Evolutionary conservation across 2,113 vertebrate genomes (phyloP).

Genomic region (Pteropus alecto): DNA sequence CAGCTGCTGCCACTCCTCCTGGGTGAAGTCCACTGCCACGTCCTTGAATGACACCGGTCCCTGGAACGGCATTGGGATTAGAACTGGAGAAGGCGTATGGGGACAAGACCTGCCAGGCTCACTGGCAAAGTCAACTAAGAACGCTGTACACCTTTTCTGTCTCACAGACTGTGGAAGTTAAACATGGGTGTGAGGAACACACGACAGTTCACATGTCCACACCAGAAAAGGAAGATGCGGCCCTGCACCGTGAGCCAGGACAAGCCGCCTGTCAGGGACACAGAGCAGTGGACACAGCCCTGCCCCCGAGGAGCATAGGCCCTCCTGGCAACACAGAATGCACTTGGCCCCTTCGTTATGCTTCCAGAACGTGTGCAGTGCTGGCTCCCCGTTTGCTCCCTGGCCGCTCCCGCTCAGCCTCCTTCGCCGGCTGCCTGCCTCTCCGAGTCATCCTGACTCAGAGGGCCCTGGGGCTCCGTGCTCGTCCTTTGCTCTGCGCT

Average conservation of each 20-base stretch:
- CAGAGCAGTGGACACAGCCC: not conserved
- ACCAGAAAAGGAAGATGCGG: not conserved
- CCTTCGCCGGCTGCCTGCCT: not conserved
- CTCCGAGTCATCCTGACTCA: not conserved
- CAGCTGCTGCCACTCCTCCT: slow-evolving; percentile 73
- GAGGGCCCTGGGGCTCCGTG: not conserved
- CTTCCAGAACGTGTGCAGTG: not conserved
- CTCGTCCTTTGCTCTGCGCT: not conserved
- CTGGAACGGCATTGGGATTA: slow-evolving; percentile 7
- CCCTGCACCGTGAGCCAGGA: not conserved
- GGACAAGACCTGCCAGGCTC: not conserved
- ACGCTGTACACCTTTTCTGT: not conserved
- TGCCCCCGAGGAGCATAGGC: not conserved
- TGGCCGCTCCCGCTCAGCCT: not conserved
- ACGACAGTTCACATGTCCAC: not conserved
- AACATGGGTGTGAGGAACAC: not conserved
- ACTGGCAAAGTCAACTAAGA: not conserved
- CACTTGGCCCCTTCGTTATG: not conserved
- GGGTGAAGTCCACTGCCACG: slow-evolving; percentile 73
- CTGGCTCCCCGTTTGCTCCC: too few species aligned
- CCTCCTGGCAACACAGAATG: not conserved
- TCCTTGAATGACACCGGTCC: slow-evolving; percentile 68
- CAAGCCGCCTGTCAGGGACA: not conserved
- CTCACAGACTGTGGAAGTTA: not conserved
- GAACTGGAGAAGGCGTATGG: not conserved